Conservation (phyloP, 92 coral and sea anemone species). For the Heteractis magnifica region DNA sequence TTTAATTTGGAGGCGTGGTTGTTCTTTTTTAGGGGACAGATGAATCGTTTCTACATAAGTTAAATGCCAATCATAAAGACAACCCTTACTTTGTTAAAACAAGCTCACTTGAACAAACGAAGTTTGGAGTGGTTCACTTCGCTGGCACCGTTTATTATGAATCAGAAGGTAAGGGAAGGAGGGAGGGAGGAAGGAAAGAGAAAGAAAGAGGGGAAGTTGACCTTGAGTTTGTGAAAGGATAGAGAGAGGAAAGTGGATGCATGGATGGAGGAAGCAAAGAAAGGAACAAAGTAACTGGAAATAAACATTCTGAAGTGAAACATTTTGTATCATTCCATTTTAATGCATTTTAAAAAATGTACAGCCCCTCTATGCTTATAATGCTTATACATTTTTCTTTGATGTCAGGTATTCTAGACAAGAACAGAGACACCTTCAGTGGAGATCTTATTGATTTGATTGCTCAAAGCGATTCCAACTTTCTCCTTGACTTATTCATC, state of each 20-base stretch:
- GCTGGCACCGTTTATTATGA: slow-evolving; percentile 94
- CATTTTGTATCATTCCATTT: too few relatives aligned
- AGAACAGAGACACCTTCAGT: slow-evolving; percentile 89
- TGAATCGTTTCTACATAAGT: slow-evolving; percentile 74
- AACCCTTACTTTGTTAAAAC: slow-evolving; percentile 67
- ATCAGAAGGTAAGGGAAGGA: slow-evolving; percentile 58
- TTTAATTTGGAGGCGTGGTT: too few relatives aligned
- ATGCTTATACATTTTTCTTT: neutral
- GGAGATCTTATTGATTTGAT: slow-evolving; percentile 89
- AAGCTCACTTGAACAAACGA: slow-evolving; percentile 63
- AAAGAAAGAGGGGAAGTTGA: neutral
- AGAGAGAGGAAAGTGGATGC: neutral
- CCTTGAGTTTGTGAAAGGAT: neutral
- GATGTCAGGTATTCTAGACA: slow-evolving; percentile 76
- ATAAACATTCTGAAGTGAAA: too few relatives aligned
- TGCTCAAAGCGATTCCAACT: slow-evolving; percentile 69
- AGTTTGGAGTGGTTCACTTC: slow-evolving; percentile 94
- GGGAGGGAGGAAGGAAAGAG: neutral
- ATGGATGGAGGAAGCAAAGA: neutral
- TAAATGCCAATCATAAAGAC: slow-evolving; percentile 66
- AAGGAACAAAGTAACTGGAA: neutral
- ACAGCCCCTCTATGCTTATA: neutral
- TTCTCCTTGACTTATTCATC: slow-evolving; percentile 71
- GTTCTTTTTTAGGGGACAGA: slow-evolving; percentile 72
- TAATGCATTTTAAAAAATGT: too few relatives aligned